These are phyloP conservation scores for Enteromius radiatus DNA, from an alignment of 2,797 vertebrate species.

Conservation along the genomic window DNA sequence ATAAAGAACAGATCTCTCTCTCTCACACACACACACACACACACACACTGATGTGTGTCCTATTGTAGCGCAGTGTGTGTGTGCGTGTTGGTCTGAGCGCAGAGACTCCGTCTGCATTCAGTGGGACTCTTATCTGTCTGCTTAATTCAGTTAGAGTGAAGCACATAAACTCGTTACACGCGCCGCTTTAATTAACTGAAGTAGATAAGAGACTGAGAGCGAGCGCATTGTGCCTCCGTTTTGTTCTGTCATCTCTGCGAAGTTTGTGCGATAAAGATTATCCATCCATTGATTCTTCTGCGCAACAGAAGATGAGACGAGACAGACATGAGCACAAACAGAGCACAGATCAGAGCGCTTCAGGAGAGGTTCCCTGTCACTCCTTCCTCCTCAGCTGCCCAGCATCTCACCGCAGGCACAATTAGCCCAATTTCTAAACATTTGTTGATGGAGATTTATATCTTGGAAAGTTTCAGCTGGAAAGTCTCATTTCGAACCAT, in stretches of 20 bases:
- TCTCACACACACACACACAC: slow-evolving; percentile 39
- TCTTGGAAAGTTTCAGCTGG: background rate
- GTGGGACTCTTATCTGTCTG: slow-evolving; percentile 43
- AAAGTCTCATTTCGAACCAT: background rate
- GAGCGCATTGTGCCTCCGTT: slow-evolving; percentile 15
- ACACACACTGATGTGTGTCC: slow-evolving; percentile 36
- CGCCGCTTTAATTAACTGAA: slow-evolving; percentile 46
- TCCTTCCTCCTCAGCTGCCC: background rate
- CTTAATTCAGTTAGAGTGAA: slow-evolving; percentile 50
- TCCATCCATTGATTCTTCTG: slow-evolving; percentile 15
- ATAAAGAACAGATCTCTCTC: slow-evolving; percentile 50
- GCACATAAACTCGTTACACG: slow-evolving; percentile 44
- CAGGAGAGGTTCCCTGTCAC: background rate
- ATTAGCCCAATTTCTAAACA: background rate
- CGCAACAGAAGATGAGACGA: background rate
- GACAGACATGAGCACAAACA: slow-evolving; percentile 18
- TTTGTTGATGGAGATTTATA: background rate
- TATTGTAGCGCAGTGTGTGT: slow-evolving; percentile 24
- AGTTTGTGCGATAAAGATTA: slow-evolving; percentile 33
- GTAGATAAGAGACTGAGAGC: slow-evolving; percentile 41
- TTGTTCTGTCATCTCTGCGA: slow-evolving; percentile 18
- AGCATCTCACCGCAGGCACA: background rate
- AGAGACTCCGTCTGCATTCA: slow-evolving; percentile 26
- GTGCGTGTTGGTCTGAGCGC: slow-evolving; percentile 10
- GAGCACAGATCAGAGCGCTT: slow-evolving; percentile 25